Conservation (phyloP, 2,797 vertebrate species). For the Melanotaenia maccullochi region DNA sequence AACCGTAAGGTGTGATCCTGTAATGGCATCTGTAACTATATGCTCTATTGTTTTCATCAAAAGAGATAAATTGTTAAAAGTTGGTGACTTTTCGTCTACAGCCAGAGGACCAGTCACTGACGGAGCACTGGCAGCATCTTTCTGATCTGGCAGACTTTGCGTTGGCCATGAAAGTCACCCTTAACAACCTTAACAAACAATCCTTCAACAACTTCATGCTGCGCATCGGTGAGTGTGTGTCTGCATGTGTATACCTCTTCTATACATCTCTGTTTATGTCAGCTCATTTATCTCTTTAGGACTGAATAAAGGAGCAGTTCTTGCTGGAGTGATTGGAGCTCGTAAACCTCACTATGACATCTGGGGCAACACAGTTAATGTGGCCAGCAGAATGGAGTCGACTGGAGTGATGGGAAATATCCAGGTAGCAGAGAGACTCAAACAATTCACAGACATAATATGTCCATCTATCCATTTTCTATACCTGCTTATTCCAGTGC, state of each 20-base stretch:
- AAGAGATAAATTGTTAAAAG: not conserved
- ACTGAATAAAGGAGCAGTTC: conserved; percentile 92
- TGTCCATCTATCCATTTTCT: not conserved
- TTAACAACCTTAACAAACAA: conserved; percentile 96
- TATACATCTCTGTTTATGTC: conserved; percentile 21
- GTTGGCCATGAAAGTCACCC: conserved; percentile 94
- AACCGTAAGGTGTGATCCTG: conserved; percentile 82
- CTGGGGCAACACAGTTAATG: conserved; percentile 97
- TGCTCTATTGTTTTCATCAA: not conserved
- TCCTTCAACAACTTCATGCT: conserved; percentile 99
- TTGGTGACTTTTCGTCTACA: conserved; percentile 42
- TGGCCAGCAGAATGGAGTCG: conserved; percentile 97
- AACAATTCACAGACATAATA: not conserved
- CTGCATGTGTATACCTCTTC: not conserved
- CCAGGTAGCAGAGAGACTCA: conserved; percentile 54
- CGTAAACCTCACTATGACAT: conserved; percentile 97
- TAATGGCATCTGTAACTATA: not conserved
- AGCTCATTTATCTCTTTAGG: conserved; percentile 74
- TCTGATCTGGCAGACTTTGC: conserved; percentile 94
- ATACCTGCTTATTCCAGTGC: not conserved
- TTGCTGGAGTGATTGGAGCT: conserved; percentile 94
- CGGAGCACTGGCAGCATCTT: conserved; percentile 93
- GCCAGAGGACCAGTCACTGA: conserved; percentile 86
- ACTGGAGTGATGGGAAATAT: conserved; percentile 96
- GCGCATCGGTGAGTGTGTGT: conserved; percentile 87